A percentile compares a stretch with the other conserved stretches of the same genome.
Conservation (phyloP, 2,797 vertebrate species). For the Tachyglossus aculeatus region DNA sequence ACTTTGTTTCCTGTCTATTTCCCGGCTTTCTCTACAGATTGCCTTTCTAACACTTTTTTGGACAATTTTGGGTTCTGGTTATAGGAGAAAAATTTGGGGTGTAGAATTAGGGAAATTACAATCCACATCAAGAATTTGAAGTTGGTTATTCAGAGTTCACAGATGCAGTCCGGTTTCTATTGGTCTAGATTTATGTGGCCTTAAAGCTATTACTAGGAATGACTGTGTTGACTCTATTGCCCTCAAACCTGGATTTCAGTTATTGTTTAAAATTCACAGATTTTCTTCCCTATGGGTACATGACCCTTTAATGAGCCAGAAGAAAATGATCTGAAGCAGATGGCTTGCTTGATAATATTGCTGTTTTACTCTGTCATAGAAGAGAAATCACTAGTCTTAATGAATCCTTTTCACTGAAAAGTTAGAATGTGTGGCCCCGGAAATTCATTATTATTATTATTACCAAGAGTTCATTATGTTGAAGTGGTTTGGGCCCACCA, state of each 20-base stretch:
- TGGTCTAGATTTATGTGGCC: neutral
- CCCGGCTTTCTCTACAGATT: neutral
- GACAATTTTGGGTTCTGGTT: neutral
- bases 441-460: neutral
- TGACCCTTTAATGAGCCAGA: neutral
- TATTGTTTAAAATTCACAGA: neutral
- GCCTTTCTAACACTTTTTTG: neutral
- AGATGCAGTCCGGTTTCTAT: neutral
- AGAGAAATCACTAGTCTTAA: neutral
- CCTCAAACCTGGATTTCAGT: conserved; percentile 11
- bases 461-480: neutral
- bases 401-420: neutral
- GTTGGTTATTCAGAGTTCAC: neutral
- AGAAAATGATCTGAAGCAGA: conserved; percentile 29
- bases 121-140: neutral
- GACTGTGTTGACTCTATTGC: neutral
- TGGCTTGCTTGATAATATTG: neutral
- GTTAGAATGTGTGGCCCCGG: neutral
- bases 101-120: neutral
- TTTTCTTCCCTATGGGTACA: neutral
- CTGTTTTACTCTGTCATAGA: neutral
- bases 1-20: neutral
- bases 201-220: neutral
- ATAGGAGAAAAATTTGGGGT: neutral
- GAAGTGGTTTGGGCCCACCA: neutral